These are phyloP conservation scores for Sisyra terminalis DNA, from an alignment of 2,888 invertebrate genomes.

Conservation along the genomic window DNA sequence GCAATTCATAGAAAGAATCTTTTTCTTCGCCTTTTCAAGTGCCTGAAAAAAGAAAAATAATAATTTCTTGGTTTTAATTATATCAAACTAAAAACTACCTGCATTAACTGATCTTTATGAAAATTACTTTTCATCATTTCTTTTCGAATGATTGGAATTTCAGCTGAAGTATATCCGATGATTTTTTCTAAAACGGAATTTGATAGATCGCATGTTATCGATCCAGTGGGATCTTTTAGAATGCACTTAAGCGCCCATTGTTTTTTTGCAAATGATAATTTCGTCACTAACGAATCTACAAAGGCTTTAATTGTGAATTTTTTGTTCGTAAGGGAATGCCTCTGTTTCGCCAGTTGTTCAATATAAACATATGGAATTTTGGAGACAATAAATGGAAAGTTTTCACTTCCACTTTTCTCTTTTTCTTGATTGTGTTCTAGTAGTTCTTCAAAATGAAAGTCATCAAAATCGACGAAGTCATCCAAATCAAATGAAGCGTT, in stretches of 20 bases:
- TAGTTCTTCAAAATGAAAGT: not conserved
- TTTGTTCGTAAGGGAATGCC: conserved; percentile 23
- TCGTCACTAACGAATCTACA: conserved; percentile 34
- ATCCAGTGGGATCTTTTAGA: conserved; percentile 37
- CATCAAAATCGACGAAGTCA: conserved; percentile 6
- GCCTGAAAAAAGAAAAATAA: conserved; percentile 15
- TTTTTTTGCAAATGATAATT: conserved; percentile 32
- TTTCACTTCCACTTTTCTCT: not conserved
- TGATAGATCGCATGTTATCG: conserved; percentile 35
- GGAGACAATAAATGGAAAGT: conserved; percentile 9
- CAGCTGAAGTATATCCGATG: conserved; percentile 30
- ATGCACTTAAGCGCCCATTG: conserved; percentile 38
- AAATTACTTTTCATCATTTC: conserved; percentile 18
- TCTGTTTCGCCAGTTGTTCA: conserved; percentile 24
- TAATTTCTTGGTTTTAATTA: not conserved
- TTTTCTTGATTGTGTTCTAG: not conserved
- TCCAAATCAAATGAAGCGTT: conserved; percentile 6
- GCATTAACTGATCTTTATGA: conserved; percentile 6
- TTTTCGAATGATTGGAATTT: conserved; percentile 29
- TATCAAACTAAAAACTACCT: conserved; percentile 1
- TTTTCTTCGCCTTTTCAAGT: conserved; percentile 17
- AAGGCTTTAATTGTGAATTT: conserved; percentile 38
- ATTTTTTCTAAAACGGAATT: conserved; percentile 35
- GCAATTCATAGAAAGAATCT: conserved; percentile 17
- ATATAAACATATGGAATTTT: conserved; percentile 30